These are phyloP conservation scores for Serripes groenlandicus DNA, from an alignment of 2,888 invertebrate genomes.

Conservation along the genomic window DNA sequence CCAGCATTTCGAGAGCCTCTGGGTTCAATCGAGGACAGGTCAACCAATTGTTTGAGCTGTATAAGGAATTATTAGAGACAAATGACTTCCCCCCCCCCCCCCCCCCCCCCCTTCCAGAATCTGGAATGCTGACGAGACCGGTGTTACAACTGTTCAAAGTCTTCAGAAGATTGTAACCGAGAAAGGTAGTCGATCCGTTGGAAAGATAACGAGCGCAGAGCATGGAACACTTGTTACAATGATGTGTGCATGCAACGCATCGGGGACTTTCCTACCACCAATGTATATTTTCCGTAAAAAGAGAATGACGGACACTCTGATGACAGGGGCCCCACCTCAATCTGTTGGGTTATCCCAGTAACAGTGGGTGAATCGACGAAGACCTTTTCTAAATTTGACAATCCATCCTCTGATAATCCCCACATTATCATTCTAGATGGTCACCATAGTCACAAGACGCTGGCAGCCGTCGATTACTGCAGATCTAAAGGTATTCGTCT, in stretches of 20 bases:
- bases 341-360: slow-evolving; percentile 72
- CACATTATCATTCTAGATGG: slow-evolving; percentile 84
- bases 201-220: slow-evolving; percentile 36
- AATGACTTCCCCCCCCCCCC: not conserved
- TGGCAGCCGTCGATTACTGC: slow-evolving; percentile 78
- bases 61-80: not conserved
- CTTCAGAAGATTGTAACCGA: slow-evolving; percentile 17
- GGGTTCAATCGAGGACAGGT: slow-evolving; percentile 20
- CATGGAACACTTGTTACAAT: slow-evolving; percentile 54
- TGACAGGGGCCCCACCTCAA: not conserved
- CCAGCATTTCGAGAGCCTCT: slow-evolving; percentile 1
- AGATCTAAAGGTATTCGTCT: slow-evolving; percentile 81
- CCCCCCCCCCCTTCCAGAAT: slow-evolving; percentile 25
- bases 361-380: slow-evolving; percentile 79
- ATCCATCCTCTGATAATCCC: slow-evolving; percentile 72
- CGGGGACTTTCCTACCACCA: slow-evolving; percentile 66
- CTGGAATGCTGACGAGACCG: slow-evolving; percentile 38
- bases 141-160: slow-evolving; percentile 28
- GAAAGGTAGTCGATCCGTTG: slow-evolving; percentile 12
- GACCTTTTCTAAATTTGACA: slow-evolving; percentile 71
- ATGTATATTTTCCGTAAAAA: slow-evolving; percentile 78
- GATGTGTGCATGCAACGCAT: slow-evolving; percentile 65
- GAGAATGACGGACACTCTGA: slow-evolving; percentile 72
- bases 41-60: not conserved
- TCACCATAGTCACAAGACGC: slow-evolving; percentile 79